Conservation (phyloP, 2,888 invertebrate genomes). For the Campoletis raptor region DNA sequence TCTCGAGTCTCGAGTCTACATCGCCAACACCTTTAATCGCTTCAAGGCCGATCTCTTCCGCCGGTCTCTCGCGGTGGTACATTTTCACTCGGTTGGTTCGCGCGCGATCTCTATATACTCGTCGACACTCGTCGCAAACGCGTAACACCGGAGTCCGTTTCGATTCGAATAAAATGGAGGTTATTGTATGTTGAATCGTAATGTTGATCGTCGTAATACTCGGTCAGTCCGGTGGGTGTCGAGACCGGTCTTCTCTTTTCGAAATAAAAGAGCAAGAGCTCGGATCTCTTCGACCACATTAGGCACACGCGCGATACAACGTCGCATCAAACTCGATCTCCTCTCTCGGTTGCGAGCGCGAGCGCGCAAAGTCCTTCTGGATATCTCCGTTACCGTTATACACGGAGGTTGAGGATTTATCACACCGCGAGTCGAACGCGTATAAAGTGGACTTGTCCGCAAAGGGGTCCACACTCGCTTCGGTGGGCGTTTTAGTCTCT, state of each 20-base stretch:
- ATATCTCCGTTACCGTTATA: constrained; percentile 57
- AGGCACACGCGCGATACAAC: constrained; percentile 26
- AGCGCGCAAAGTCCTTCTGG: not conserved
- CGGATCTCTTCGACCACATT: constrained; percentile 55
- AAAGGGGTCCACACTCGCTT: constrained; percentile 59
- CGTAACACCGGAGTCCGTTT: constrained; percentile 11
- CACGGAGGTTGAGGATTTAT: constrained; percentile 15
- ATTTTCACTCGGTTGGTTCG: constrained; percentile 42
- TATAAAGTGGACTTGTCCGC: constrained; percentile 18
- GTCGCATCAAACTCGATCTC: not conserved
- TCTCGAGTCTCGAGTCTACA: constrained; percentile 39
- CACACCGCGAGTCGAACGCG: not conserved
- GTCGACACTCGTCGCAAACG: constrained; percentile 5
- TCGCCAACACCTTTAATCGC: constrained; percentile 76
- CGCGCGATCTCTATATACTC: constrained; percentile 18
- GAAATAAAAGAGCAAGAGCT: not conserved
- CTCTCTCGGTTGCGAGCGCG: not conserved
- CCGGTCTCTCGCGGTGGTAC: constrained; percentile 16
- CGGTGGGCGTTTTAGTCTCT: constrained; percentile 68
- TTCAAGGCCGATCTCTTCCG: no score
- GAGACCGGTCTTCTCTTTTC: constrained; percentile 54
- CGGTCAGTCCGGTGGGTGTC: constrained; percentile 56
- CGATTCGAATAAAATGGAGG: no score
- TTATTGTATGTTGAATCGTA: not conserved
- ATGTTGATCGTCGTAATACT: constrained; percentile 42